These are phyloP conservation scores for Tringa solitaria DNA, from an alignment of 2,113 vertebrate genomes.

Conservation along the genomic window DNA sequence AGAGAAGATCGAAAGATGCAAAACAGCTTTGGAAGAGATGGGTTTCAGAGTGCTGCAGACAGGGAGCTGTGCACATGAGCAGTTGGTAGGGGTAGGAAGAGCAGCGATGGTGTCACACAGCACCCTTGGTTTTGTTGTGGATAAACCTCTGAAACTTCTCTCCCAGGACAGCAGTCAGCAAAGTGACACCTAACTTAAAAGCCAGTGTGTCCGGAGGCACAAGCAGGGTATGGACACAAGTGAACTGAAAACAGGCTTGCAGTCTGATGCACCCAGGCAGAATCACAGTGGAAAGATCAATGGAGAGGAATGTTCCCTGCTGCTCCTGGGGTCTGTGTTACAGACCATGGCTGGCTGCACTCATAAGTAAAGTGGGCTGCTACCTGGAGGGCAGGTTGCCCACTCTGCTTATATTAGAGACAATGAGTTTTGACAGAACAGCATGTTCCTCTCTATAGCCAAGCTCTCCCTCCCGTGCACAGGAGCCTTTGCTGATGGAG, in stretches of 20 bases:
- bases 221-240: not conserved
- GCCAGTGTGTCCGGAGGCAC: fast-evolving
- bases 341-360: not conserved
- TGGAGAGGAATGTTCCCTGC: not conserved
- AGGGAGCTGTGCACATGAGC: not conserved
- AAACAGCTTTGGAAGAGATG: not conserved
- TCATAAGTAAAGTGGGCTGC: fast-evolving
- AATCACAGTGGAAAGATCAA: not conserved
- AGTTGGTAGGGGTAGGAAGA: not conserved
- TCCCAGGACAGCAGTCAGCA: not conserved
- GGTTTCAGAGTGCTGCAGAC: not conserved
- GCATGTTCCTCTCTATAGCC: fast-evolving
- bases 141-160: not conserved
- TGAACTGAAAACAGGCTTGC: not conserved
- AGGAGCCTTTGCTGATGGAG: not conserved
- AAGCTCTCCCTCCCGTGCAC: fast-evolving
- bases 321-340: not conserved
- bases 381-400: not conserved
- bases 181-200: not conserved
- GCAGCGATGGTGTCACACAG: not conserved
- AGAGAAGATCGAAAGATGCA: not conserved
- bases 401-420: not conserved
- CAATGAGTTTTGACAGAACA: not conserved
- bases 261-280: not conserved
- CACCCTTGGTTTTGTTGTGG: not conserved